phyloP scores from a whole-genome alignment of 2,797 vertebrate species.

The Sebastiscus albofasciatus region DNA sequence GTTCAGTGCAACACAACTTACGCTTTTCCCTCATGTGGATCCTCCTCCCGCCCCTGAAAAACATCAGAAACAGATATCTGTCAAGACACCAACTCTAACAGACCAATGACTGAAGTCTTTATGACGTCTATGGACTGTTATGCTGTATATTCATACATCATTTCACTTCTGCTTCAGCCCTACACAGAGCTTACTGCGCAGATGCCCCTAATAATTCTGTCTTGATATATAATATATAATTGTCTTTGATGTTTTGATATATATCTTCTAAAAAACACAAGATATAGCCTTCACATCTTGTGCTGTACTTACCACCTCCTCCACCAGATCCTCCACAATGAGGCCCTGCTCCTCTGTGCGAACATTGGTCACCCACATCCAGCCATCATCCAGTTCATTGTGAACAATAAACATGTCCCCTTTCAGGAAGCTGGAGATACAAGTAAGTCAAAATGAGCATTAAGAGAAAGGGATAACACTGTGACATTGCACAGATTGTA shows the following conservation, averaged over 20 bases:
- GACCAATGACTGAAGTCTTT: neutral
- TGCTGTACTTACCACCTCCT: constrained; percentile 90
- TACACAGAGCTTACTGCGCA: neutral
- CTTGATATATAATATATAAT: neutral
- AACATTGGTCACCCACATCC: constrained; percentile 99
- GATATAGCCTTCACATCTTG: neutral
- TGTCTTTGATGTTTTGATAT: neutral
- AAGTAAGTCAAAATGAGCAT: constrained; percentile 3
- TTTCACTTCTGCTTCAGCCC: neutral
- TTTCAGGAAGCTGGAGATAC: constrained; percentile 92
- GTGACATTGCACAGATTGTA: neutral
- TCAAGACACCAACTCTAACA: constrained; percentile 15
- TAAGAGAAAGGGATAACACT: neutral
- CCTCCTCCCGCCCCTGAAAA: constrained; percentile 94
- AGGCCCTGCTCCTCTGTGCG: constrained; percentile 98
- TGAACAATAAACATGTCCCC: constrained; percentile 99
- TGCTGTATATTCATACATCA: neutral
- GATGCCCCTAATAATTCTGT: neutral
- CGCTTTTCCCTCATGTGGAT: constrained; percentile 99
- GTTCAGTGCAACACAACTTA: constrained; percentile 79
- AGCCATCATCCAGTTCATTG: constrained; percentile 98
- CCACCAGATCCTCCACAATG: constrained; percentile 97
- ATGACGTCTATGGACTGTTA: neutral
- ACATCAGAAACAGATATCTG: constrained; percentile 55
- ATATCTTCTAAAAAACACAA: neutral